phyloP scores from a whole-genome alignment of 2,113 vertebrate species.

The Spea bombifrons region DNA sequence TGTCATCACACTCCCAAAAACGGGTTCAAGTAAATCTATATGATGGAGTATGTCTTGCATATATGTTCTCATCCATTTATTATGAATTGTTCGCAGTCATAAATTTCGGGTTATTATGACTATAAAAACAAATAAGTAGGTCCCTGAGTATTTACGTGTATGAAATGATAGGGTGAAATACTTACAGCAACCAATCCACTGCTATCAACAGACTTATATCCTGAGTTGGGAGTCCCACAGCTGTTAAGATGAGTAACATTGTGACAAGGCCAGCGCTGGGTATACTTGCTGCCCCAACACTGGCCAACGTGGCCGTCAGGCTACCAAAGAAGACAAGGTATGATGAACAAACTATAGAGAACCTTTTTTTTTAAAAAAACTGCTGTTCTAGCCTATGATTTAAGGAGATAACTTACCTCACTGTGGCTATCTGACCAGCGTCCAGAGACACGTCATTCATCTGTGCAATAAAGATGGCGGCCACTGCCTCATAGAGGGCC shows the following conservation, averaged over 20 bases:
- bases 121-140: too few species aligned
- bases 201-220: conserved; percentile 82
- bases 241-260: conserved; percentile 79
- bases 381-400: background rate
- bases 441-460: conserved; percentile 77
- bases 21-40: background rate
- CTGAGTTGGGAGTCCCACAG: conserved; percentile 78
- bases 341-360: too few species aligned
- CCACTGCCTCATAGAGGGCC: conserved; percentile 78
- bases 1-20: background rate
- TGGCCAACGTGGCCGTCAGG: conserved; percentile 79
- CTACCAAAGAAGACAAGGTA: conserved; percentile 50
- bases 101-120: too few species aligned
- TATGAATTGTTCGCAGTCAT: too few species aligned
- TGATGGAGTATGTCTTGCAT: background rate
- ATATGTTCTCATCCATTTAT: background rate
- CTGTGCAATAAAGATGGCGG: conserved; percentile 81
- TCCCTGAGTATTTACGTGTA: too few species aligned
- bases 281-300: conserved; percentile 79
- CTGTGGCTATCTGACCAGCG: conserved; percentile 73
- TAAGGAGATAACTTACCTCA: conserved; percentile 62
- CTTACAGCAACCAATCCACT: conserved; percentile 84
- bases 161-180: conserved; percentile 26
- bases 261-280: conserved; percentile 81
- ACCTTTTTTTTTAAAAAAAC: too few species aligned